Base-by-base conservation (phyloP, 1,140 invertebrate genomes). In the Dinothrombium tinctorium region DNA sequence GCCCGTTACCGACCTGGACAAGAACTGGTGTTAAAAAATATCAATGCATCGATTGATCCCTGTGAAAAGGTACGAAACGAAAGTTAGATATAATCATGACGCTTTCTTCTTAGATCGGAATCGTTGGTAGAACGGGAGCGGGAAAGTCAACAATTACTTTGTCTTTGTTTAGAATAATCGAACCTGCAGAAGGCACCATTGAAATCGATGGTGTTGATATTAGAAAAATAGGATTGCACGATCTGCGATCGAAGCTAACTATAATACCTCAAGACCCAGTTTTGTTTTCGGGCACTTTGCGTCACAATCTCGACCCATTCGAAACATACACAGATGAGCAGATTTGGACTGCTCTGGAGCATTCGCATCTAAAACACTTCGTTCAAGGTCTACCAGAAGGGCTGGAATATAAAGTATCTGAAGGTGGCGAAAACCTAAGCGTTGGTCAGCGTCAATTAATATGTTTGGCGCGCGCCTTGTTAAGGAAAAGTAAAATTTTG, bases 391-490 rank as follows among this genome's bases (percentile, higher is more conserved):
- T 38, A 4, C 23, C 19, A 15, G 31, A 23, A 6, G 35, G 46
- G 14, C 24, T 48, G 4, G 29, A 42, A 25, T 17, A 11, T 17
- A 19, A 38, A 24, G 29, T 48, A 22, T 24, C 19, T 17, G 62
- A 72, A 47, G 59, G 57, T 28, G 66, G 66, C 6, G 44, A 42
- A 2, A 71, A 72, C 56, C 69, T 71, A 49, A 72, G 69, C 52
- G 65, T 73, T 17, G 76, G 76, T 0, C 71, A 78, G 54, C 58
- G 74, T 14, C 76, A 79, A 53, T 53, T 79, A 15, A 57, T 80
- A 12, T 79, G 74, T 51, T 54, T 80, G 4, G 73, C 73, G 0
- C 54, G 77, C 22, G 75, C 75, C 4, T 67, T 81, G 28, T 56
- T 76, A 2, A 56, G 67, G 39, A 68, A 71, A 43, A 69, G 69